Evolutionary conservation across 1,140 invertebrate species (phyloP).

Genomic region (Halictus rubicundus): DNA sequence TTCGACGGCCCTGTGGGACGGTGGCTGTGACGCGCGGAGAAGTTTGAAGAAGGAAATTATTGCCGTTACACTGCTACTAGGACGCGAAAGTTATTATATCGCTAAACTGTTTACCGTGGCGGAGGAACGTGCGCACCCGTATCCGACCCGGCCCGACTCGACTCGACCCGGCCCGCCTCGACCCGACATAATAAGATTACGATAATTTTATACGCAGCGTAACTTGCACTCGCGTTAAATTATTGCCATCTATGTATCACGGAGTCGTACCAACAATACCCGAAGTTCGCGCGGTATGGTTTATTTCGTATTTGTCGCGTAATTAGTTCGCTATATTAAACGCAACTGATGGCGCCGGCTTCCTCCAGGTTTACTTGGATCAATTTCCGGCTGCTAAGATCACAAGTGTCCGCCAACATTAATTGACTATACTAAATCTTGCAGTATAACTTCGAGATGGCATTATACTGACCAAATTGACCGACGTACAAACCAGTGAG

Average conservation of each 20-base stretch:
- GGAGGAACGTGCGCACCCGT: not conserved
- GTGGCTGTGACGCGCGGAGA: not conserved
- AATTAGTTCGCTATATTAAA: not conserved
- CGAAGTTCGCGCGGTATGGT: not conserved
- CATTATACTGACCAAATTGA: not conserved
- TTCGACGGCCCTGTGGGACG: too few relatives aligned
- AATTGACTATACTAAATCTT: too few relatives aligned
- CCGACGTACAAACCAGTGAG: not conserved
- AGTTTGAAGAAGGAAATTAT: constrained; percentile 29
- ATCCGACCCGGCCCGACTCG: not conserved
- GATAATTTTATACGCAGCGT: constrained; percentile 5
- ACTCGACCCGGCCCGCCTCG: too few relatives aligned
- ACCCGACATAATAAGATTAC: not conserved
- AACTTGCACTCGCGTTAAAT: not conserved
- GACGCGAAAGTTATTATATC: constrained; percentile 31
- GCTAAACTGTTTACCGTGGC: constrained; percentile 21
- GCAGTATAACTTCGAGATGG: too few relatives aligned
- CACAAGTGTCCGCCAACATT: too few relatives aligned
- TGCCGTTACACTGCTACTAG: constrained; percentile 10
- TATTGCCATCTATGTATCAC: not conserved
- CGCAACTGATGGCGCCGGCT: not conserved
- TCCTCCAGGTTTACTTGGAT: not conserved
- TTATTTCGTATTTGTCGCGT: not conserved
- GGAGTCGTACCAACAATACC: not conserved
- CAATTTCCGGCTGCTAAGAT: too few relatives aligned